phyloP scores from a whole-genome alignment of 2,113 vertebrate genomes.

The Isurus oxyrinchus region DNA sequence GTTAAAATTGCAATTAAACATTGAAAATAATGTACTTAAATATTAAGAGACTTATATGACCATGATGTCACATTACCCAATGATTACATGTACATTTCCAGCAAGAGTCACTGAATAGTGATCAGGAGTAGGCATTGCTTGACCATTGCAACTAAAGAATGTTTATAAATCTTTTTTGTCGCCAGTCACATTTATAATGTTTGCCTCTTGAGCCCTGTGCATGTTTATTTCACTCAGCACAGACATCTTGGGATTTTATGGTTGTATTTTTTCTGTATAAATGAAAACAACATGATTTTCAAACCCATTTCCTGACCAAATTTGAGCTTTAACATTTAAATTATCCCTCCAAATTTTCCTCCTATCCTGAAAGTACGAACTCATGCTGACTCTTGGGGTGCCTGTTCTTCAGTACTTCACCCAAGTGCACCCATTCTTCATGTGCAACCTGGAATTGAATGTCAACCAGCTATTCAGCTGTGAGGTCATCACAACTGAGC shows the following conservation, averaged over 20 bases:
- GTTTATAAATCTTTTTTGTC: background rate
- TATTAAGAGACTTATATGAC: background rate
- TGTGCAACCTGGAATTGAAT: background rate
- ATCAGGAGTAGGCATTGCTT: background rate
- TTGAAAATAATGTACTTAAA: background rate
- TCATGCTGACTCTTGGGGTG: background rate
- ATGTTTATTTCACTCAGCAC: background rate
- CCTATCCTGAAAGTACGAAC: background rate
- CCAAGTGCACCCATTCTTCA: background rate
- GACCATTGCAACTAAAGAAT: background rate
- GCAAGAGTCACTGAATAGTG: background rate
- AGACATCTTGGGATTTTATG: background rate
- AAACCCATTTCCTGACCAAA: background rate
- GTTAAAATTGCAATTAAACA: background rate
- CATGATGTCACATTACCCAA: background rate
- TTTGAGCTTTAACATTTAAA: background rate
- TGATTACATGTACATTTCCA: background rate
- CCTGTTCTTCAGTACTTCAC: background rate
- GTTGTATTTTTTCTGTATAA: background rate
- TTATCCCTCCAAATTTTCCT: background rate
- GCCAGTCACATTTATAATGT: background rate
- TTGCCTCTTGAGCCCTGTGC: background rate
- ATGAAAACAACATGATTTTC: background rate
- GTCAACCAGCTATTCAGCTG: background rate
- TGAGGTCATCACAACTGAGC: background rate